phyloP scores from a whole-genome alignment of 2,888 invertebrate genomes.

The Entomobrya multifasciata region DNA sequence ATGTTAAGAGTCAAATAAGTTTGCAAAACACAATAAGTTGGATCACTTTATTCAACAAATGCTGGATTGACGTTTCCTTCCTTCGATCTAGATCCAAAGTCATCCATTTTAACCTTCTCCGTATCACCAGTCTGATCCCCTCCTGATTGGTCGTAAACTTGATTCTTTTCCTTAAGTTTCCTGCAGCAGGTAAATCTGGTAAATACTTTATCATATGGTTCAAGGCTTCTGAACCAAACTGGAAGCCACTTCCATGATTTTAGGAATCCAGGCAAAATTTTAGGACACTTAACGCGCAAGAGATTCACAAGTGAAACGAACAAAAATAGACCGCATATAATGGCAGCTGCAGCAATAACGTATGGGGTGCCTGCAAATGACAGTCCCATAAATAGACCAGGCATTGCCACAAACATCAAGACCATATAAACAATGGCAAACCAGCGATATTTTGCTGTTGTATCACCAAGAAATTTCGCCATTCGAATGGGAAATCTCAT shows the following conservation, averaged over 20 bases:
- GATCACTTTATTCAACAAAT: conserved; percentile 44
- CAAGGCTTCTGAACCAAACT: conserved; percentile 81
- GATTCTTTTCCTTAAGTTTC: conserved; percentile 70
- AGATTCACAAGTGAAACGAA: conserved; percentile 81
- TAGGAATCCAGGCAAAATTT: conserved; percentile 80
- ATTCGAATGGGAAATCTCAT: conserved; percentile 83
- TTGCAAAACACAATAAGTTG: not conserved
- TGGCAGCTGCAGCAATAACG: conserved; percentile 77
- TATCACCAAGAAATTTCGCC: conserved; percentile 83
- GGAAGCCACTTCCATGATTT: conserved; percentile 81
- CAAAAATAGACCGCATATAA: conserved; percentile 80
- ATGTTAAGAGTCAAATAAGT: not conserved
- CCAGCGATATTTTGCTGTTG: conserved; percentile 84
- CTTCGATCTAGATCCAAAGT: not conserved
- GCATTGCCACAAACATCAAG: conserved; percentile 81
- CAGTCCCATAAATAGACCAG: conserved; percentile 81
- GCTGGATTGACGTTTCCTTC: conserved; percentile 59
- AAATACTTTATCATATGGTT: conserved; percentile 81
- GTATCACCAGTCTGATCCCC: not conserved
- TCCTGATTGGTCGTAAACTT: conserved; percentile 20
- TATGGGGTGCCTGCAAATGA: conserved; percentile 80
- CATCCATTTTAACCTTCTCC: conserved; percentile 31
- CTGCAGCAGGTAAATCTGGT: conserved; percentile 60
- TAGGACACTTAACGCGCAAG: conserved; percentile 80
- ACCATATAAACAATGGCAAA: conserved; percentile 83